Evolutionary conservation across 2,797 vertebrate species (phyloP), one percentile per base, ranked within the genome.

Genomic region (Miichthys miiuy): DNA sequence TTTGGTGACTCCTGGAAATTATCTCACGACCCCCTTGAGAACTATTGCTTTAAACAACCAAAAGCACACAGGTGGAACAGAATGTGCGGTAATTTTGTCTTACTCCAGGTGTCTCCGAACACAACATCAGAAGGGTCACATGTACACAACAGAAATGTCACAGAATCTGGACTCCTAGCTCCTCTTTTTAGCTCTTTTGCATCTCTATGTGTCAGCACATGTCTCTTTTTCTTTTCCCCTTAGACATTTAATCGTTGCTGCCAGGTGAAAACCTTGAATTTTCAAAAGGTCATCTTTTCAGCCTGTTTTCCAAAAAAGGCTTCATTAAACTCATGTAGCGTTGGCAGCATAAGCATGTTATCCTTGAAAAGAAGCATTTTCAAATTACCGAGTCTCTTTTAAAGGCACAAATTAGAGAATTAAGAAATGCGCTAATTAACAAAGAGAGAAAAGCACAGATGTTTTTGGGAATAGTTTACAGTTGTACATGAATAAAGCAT

Each of bases 261-360:
- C 34, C 4, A 21, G 51, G 25, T 20, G 10, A 71, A 75, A 79
- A 55, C 25, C 21, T 47, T 81, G 41, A 75, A 75, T 84, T 81
- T 75, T 77, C 46, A 63, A 87, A 91, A 87, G 87, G 86, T 90
- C 84, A 77, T 62, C 51, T 70, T 30, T 79, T 82, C 55, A 38
- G 17, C 66, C 63, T 68, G 41, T 66, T 72, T 51, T 76, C 51
- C 11, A 1, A 3, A 50, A n/a, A 55, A 48, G 48, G 30, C 68
- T 62, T 82, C 27, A 77, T 79, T 82, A 77, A 82, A 68, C 6
- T 47, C 6, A 1, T 0, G 8, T 34, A 34, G 34, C 1, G 7
- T 38, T 38, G 12, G 6, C 42, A 55, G 46, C 0, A 25, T 18
- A 68, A 54, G 7, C 47, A 14, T 17, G 48, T 18, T 23, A 77